Base-by-base conservation (phyloP, 2,113 vertebrate genomes). In the Theristicus caerulescens region DNA sequence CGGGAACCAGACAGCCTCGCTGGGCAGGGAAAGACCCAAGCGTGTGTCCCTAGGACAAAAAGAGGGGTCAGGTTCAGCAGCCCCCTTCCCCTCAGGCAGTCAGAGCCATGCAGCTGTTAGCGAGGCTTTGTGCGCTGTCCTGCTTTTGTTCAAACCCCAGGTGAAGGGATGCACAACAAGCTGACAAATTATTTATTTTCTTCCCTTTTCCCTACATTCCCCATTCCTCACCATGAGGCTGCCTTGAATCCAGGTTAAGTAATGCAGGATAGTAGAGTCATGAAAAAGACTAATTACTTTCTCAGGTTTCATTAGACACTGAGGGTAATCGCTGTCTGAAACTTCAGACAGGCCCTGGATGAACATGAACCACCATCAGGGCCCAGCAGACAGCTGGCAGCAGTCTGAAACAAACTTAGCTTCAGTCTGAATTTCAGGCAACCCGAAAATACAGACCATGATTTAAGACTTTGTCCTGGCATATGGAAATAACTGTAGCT, bases 1-100 rank as follows among this genome's bases (percentile, higher is more conserved):
- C 2, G 3, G 19, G 27, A 83, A 14, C 55, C 57, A 38, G n/a
- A 21, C 2, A 0, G 47, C 70, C 55, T 79, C 5, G 1, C n/a
- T 42, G 40, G 55, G 49, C 72, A 22, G 36, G 17, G n/a, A 47
- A 38, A 54, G 20, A 17, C 8, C 21, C 5, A 0, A 44, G 10
- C 1, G 0, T 19, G 3, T 16, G 15, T 32, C 24, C 19, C 17
- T 0, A 7, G 29, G 42, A 7, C 7, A 61, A 31, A 59, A 9
- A 91, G 3, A 54, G 22, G n/a, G 21, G 3, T 46, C 61, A 13
- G 25, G 18, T 16, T 76, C 8, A 27, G 55, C 46, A 90, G 21
- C 20, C 38, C 29, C 13, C 42, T 27, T 69, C 54, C 42, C 49
- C 64, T 32, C 0, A 0, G 40, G n/a, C 6, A 2, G 13, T 69